Conservation (phyloP, 2,888 invertebrate species). For the Brachycybe producta region DNA sequence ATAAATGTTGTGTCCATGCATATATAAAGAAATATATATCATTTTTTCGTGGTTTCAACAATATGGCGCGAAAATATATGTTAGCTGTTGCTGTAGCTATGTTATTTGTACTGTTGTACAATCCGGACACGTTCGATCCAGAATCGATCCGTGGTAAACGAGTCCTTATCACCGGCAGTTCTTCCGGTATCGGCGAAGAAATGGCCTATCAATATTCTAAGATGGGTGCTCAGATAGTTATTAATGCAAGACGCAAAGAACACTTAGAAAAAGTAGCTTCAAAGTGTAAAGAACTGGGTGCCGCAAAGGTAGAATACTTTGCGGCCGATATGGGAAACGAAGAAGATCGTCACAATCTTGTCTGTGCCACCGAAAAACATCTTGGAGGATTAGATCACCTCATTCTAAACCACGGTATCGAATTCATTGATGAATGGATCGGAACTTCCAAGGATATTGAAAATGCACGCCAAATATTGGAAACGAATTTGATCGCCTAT, state of each 20-base stretch:
- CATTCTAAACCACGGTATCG: conserved; percentile 11
- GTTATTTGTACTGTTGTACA: neutral
- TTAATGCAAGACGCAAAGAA: conserved; percentile 9
- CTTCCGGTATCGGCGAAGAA: conserved; percentile 8
- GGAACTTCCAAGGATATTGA: neutral
- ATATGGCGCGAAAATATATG: no score
- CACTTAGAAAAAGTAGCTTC: conserved; percentile 3
- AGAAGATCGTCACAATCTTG: neutral
- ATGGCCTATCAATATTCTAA: conserved; percentile 11
- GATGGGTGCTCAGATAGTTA: conserved; percentile 6
- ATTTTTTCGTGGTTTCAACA: no score
- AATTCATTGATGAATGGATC: neutral
- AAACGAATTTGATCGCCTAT: conserved; percentile 31
- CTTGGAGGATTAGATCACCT: conserved; percentile 4
- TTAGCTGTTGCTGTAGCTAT: neutral
- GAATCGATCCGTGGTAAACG: neutral
- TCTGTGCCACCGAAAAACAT: neutral
- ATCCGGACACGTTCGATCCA: neutral
- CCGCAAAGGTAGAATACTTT: neutral
- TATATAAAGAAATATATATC: no score
- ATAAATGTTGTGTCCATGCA: no score
- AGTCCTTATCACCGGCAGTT: conserved; percentile 9
- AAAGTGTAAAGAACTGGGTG: conserved; percentile 11
- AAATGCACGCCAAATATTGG: conserved; percentile 18
- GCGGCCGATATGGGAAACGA: neutral